Base-by-base conservation (phyloP, 2,888 invertebrate genomes). In the Malthinus flaveolus region DNA sequence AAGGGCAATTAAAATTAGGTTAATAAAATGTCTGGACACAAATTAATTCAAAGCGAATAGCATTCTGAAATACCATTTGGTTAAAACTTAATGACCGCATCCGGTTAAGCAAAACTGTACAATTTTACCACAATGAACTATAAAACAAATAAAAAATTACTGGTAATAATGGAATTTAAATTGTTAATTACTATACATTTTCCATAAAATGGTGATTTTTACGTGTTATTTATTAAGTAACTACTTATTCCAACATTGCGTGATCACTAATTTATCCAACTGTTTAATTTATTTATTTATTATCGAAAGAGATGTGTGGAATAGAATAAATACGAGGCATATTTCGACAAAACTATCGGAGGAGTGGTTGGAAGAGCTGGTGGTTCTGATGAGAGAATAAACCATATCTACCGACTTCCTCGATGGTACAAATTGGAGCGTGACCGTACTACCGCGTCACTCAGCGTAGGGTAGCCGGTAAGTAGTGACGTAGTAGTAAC, bases 61-160 rank as follows among this genome's bases (percentile, higher is more conserved):
- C 55, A 57, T 65, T 61, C 63, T 64, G 63, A 64, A 68, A 67
- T 65, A 65, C 65, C 66, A 66, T 66, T 68, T 64, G 60, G 61
- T 60, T 67, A 66, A 23, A 23, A 66, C 59, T 66, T 68, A 68
- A 69, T 68, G 67, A 66, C 68, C 68, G 61, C 69, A 68, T 69
- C 69, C 69, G 66, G 66, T 59, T 62, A 51, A 42, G 44, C 53
- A 47, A 60, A 23, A 57, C 57, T 53, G 39, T 53, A 49, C 60
- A 50, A 42, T 59, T 54, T 51, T 47, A 47, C 54, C 49, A 49
- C 59, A 59, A 54, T 57, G 34, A 47, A 47, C 57, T 44, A 35
- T 51, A 51, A 50, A 51, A 32, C 48, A 51, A 39, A 39, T 46
- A 50, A 50, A 59, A 56, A 51, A 42, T 42, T 11, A 55, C 50